Percentiles rank a stretch among this genome's conserved stretches.
phyloP scores from a whole-genome alignment of 2,888 invertebrate species.

The Oeneis ivallda region DNA sequence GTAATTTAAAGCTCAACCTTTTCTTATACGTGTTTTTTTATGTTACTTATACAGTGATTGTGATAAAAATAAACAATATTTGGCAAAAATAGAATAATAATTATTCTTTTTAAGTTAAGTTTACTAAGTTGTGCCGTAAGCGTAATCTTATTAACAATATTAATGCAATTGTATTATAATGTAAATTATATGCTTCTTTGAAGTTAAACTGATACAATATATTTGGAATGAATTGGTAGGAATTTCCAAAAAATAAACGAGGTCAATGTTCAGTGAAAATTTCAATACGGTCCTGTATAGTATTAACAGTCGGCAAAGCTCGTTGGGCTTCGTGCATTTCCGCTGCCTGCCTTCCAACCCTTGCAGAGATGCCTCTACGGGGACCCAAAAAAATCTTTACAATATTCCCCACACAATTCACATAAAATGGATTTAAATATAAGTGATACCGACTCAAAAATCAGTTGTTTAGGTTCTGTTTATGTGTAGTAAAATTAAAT shows the following conservation, averaged over 20 bases:
- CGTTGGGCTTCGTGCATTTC: constrained; percentile 70
- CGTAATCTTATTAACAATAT: not conserved
- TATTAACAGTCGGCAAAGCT: constrained; percentile 71
- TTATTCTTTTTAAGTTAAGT: not conserved
- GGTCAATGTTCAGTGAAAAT: constrained; percentile 21
- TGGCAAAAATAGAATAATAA: not conserved
- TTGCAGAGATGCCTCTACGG: constrained; percentile 66
- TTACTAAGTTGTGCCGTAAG: not conserved
- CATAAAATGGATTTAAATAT: constrained; percentile 46
- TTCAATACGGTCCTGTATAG: constrained; percentile 57
- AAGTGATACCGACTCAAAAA: constrained; percentile 51
- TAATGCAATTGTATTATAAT: not conserved
- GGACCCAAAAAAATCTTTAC: constrained; percentile 68
- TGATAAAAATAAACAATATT: not conserved
- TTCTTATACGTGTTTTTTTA: not conserved
- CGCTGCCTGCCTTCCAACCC: constrained; percentile 72
- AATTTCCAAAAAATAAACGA: constrained; percentile 12
- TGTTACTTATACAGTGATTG: not conserved
- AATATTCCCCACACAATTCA: constrained; percentile 54
- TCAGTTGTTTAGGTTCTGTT: constrained; percentile 43
- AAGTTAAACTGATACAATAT: not conserved
- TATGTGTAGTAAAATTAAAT: constrained; percentile 46
- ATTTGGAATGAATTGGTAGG: not conserved
- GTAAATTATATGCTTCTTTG: not conserved
- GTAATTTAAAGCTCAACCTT: not conserved